phyloP scores from a whole-genome alignment of 2,113 vertebrate species.

The Terrapene triunguis region DNA sequence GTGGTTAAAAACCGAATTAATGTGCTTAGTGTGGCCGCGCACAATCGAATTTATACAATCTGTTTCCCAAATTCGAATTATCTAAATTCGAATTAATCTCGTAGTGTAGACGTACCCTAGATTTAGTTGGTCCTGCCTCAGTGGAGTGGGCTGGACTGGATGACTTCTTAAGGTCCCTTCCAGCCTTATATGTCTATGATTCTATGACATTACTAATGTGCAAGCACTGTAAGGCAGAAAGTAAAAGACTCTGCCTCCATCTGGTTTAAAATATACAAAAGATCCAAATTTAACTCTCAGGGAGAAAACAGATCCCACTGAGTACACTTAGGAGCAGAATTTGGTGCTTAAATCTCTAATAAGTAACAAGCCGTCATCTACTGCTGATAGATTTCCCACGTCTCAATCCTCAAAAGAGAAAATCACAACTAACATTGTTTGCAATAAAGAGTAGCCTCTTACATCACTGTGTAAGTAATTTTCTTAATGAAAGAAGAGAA shows the following conservation, averaged over 20 bases:
- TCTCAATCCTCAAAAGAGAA: slow-evolving; percentile 8
- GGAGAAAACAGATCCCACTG: background rate
- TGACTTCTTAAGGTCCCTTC: too few species aligned
- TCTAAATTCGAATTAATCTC: too few species aligned
- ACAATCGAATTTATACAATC: too few species aligned
- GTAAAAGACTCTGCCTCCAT: background rate
- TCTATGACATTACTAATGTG: background rate
- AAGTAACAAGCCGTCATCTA: background rate
- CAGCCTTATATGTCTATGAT: background rate
- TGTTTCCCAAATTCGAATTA: too few species aligned
- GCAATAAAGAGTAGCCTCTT: background rate
- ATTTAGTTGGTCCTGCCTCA: too few species aligned
- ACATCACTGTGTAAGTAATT: slow-evolving; percentile 26
- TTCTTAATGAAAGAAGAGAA: slow-evolving; percentile 30
- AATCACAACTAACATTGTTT: slow-evolving; percentile 19
- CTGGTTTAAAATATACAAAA: background rate
- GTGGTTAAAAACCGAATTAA: too few species aligned
- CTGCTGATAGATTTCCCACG: slow-evolving; percentile 30
- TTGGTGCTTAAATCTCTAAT: background rate
- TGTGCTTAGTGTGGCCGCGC: too few species aligned
- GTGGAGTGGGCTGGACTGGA: too few species aligned
- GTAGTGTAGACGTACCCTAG: too few species aligned
- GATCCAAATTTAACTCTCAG: background rate
- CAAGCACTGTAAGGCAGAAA: background rate
- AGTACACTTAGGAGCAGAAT: background rate